phyloP scores from a whole-genome alignment of 1,140 invertebrate genomes.

The Drosophila dunni region DNA sequence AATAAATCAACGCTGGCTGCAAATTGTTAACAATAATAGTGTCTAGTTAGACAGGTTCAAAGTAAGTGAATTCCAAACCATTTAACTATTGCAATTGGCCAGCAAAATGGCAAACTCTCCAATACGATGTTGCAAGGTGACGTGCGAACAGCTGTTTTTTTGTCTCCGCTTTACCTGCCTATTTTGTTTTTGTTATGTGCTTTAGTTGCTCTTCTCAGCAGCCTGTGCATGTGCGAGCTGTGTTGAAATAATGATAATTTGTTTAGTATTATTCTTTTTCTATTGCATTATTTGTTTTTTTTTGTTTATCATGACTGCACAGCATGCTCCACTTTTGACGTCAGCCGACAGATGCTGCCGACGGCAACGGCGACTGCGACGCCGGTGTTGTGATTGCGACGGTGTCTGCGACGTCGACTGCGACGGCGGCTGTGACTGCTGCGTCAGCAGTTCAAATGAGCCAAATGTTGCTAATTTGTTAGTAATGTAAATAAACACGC shows the following conservation, averaged over 20 bases:
- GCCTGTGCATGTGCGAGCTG: conserved; percentile 19
- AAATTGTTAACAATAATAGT: conserved; percentile 42
- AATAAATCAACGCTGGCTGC: conserved; percentile 40
- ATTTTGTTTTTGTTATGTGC: conserved; percentile 37
- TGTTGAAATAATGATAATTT: conserved; percentile 51
- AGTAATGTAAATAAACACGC: conserved; percentile 12
- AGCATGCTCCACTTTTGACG: conserved; percentile 26
- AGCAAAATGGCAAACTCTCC: conserved; percentile 26
- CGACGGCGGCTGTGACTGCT: background rate
- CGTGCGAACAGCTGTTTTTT: conserved; percentile 66
- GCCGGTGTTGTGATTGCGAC: background rate
- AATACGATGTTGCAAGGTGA: conserved; percentile 34
- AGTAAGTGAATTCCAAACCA: conserved; percentile 33
- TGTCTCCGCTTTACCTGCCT: conserved; percentile 41
- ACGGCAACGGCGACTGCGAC: background rate
- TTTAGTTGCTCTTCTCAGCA: conserved; percentile 1
- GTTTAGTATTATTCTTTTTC: conserved; percentile 43
- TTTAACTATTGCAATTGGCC: conserved; percentile 3
- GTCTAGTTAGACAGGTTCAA: background rate
- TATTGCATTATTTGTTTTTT: conserved; percentile 25
- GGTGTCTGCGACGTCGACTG: too few species aligned
- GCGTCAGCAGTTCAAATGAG: background rate
- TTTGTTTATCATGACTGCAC: conserved; percentile 25
- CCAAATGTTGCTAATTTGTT: conserved; percentile 34
- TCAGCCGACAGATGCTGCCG: conserved; percentile 17